Evolutionary conservation across 2,888 invertebrate genomes (phyloP).

Genomic region (Scaptomyza cyrtandrae): DNA sequence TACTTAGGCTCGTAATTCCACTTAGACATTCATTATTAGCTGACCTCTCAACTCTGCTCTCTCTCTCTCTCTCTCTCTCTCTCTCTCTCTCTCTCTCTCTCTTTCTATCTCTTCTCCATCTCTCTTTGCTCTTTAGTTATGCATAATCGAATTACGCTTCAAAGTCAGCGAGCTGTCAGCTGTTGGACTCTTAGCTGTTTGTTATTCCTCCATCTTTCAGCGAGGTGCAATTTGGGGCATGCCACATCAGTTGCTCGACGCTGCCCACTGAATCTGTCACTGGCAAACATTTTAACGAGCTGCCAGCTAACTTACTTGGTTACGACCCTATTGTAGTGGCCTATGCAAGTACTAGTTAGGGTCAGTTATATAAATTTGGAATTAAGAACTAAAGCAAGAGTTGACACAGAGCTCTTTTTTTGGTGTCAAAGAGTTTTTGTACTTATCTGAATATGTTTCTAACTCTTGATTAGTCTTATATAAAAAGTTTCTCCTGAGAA

Average conservation of each 20-base stretch:
- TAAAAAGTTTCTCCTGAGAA: no score
- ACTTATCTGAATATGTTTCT: no score
- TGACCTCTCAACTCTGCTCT: background rate
- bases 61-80: background rate
- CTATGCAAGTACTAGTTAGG: background rate
- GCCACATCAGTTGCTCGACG: conserved; percentile 23
- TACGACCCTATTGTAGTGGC: background rate
- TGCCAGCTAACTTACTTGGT: conserved; percentile 2
- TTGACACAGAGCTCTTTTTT: no score
- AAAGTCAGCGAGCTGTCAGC: conserved; percentile 31
- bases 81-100: no score
- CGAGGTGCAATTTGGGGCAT: conserved; percentile 43
- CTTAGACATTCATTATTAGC: conserved; percentile 57
- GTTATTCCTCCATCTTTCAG: conserved; percentile 7
- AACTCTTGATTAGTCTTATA: no score
- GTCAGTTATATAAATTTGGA: background rate
- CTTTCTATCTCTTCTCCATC: background rate
- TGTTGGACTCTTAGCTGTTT: background rate
- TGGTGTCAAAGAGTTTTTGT: no score
- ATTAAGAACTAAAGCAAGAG: no score
- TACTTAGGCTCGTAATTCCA: conserved; percentile 52
- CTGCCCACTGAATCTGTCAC: conserved; percentile 19
- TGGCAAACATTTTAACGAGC: conserved; percentile 25
- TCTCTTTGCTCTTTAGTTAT: conserved; percentile 4
- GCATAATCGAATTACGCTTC: conserved; percentile 55